phyloP scores from a whole-genome alignment of 1,140 invertebrate species.

The Drosophila azteca region DNA sequence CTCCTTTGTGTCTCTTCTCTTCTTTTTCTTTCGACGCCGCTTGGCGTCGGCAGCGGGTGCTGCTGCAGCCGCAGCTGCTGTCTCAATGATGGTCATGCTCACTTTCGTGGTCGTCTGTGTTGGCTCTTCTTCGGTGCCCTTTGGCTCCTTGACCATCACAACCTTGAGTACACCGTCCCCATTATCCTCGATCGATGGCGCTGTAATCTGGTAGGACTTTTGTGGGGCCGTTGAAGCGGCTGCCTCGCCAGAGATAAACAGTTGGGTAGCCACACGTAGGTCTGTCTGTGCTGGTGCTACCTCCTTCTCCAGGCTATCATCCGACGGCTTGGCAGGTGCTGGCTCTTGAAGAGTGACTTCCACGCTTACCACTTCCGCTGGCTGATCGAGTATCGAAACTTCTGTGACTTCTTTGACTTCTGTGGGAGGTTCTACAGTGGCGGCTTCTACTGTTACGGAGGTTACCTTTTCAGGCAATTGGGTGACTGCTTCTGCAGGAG shows the following conservation, averaged over 20 bases:
- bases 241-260: conserved; percentile 75
- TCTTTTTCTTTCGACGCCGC: conserved; percentile 84
- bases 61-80: conserved; percentile 26
- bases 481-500: background rate
- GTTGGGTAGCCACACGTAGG: conserved; percentile 67
- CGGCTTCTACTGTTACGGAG: background rate
- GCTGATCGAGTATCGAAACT: background rate
- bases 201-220: conserved; percentile 68
- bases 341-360: conserved; percentile 1
- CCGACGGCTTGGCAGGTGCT: conserved; percentile 15
- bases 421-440: background rate
- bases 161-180: conserved; percentile 72
- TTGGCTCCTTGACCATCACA: conserved; percentile 31
- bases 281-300: conserved; percentile 29
- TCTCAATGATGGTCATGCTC: conserved; percentile 76
- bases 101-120: conserved; percentile 49
- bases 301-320: no score
- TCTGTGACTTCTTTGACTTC: background rate
- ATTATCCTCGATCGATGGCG: conserved; percentile 66
- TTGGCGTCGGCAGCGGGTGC: conserved; percentile 66
- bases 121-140: conserved; percentile 23
- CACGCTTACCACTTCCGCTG: background rate
- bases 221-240: conserved; percentile 45
- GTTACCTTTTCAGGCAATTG: conserved; percentile 3
- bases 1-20: conserved; percentile 71